Evolutionary conservation across 2,797 vertebrate species (phyloP).

Genomic region (Tokudaia tokunoshimensis): DNA sequence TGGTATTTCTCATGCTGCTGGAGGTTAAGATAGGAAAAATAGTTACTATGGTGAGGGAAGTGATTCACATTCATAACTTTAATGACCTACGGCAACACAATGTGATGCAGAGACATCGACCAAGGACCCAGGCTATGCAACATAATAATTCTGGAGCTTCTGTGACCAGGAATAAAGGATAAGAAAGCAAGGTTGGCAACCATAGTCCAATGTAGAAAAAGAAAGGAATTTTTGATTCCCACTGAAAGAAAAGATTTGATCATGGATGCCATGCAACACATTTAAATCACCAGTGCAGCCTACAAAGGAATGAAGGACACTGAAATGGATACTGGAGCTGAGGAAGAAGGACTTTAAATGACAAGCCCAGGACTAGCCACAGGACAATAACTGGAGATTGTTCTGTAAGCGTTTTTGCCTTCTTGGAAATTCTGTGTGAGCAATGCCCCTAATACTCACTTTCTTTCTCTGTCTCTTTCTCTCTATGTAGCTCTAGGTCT

Average conservation of each 20-base stretch:
- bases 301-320: too few relatives aligned
- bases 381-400: neutral
- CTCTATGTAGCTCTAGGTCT: too few relatives aligned
- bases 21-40: neutral
- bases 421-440: neutral
- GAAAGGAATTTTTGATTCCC: neutral
- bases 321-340: neutral
- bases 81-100: neutral
- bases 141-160: neutral
- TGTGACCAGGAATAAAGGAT: neutral
- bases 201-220: neutral
- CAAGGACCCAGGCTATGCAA: neutral
- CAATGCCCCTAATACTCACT: neutral
- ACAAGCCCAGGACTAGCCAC: neutral
- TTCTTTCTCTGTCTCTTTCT: neutral
- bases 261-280: neutral
- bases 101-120: fast-evolving
- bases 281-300: neutral
- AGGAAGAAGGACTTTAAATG: neutral
- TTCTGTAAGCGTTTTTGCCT: neutral
- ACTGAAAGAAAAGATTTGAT: neutral
- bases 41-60: neutral
- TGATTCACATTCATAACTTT: neutral
- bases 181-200: neutral
- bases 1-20: neutral